Evolutionary conservation across 1,140 invertebrate species (phyloP), one percentile per base, ranked within the genome.

Genomic region (Temnothorax longispinosus): DNA sequence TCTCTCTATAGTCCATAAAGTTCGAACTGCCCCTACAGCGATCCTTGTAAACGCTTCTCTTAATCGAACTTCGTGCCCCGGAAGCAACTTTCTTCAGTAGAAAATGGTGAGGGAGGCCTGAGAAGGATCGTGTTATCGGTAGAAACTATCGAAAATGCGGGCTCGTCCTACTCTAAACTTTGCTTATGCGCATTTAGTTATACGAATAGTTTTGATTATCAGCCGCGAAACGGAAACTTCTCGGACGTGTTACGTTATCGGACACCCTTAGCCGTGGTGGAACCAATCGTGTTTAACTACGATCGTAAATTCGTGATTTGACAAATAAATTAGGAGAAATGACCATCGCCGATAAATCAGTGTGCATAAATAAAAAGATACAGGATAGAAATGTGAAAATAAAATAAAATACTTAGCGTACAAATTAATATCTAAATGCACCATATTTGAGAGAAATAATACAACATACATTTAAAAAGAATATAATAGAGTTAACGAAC

Each of bases 1-100:
- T 56, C 52, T 41, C 21, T 10, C 8, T 71, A 10, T 47, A 78
- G 44, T 80, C 60, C 38, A 76, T 89, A 85, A 90, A 90, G 77
- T 72, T 52, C 67, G 47, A 64, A 67, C 65, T 52, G 72, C 77
- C 32, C 27, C 47, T 47, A 62, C 87, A 65, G 80, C 85, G 69
- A 90, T 87, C 80, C 62, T 80, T 72, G 80, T 75, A 85, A 89
- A 69, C 78, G 89, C 67, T 75, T 64, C 85, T 76, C 78, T 89
- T 89, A 89, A 90, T 90, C 88, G 78, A 89, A 90, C 78, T 89
- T 52, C 64, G n/a, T 65, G 64, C 44, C 78, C 60, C 7, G 32
- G 74, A 64, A 76, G 35, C 58, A 74, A 71, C 85, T 87, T 85
- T 56, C 41, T 38, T 27, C 77, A 35, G 3, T 47, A 60, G 54